Base-by-base conservation (phyloP, 2,888 invertebrate species). In the Microctonus brassicae region DNA sequence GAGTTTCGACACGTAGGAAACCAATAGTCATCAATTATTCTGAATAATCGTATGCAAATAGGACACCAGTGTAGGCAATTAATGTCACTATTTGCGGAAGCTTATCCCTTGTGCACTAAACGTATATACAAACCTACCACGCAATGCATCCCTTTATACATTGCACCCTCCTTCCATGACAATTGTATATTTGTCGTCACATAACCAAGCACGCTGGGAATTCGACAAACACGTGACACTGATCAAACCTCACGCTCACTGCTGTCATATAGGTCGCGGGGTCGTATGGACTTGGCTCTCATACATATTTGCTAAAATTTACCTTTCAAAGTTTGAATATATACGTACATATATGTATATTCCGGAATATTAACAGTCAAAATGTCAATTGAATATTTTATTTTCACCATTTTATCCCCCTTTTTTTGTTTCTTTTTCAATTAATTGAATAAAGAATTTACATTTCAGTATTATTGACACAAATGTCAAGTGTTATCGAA, bases 11-110 rank as follows among this genome's bases (percentile, higher is more conserved):
- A 79, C 81, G 78, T 78, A 80, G 79, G 79, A 75, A 78, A 80
- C 81, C 83, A 83, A 84, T 84, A 82, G 84, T 85, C 84, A 84
- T 85, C 83, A 83, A 85, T 85, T 85, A 85, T 85, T 85, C 85
- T 82, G 82, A 84, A 84, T 85, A 85, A 85, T 85, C 80, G 78
- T 78, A 84, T 84, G 85, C 84, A 84, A 85, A 85, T 84, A 83
- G 82, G 80, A 76, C 77, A 79, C 79, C 58, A 79, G 80, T 80
- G 79, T 79, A 79, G 82, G 82, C 83, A 84, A 85, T 85, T 85
- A 84, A 84, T 84, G 84, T 83, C 85, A 83, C 83, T 85, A 84
- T 85, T 85, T 85, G 83, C 80, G 79, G 79, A 83, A 82, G 84
- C 81, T 85, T 83, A 84, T 84, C 80, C 82, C 81, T 65, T 72